phyloP scores from a whole-genome alignment of 2,888 invertebrate genomes.

The Sepiola atlantica region DNA sequence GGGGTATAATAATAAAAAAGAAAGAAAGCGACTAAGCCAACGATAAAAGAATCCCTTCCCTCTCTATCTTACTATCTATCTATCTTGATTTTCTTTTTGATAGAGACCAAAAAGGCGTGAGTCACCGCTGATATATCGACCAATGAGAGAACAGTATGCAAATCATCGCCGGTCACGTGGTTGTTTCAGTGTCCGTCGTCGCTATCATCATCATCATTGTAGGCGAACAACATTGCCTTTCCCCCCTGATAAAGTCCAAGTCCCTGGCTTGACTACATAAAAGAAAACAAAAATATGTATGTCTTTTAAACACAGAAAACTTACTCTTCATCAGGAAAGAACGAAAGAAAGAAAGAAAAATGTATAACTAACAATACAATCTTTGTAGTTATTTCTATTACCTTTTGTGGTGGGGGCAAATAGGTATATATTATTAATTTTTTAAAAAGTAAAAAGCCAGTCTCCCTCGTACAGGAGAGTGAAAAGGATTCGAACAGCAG shows the following conservation, averaged over 20 bases:
- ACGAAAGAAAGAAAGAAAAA: not conserved
- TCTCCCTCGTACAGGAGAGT: not conserved
- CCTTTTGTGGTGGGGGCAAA: not conserved
- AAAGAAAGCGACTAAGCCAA: not conserved
- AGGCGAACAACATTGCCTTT: not conserved
- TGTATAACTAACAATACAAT: not conserved
- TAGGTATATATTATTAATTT: not conserved
- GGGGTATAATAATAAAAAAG: not conserved
- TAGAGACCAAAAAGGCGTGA: not conserved
- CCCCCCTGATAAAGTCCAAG: not conserved
- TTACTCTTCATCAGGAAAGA: not conserved
- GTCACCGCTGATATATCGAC: not conserved
- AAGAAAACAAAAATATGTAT: too few relatives aligned
- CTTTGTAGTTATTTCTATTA: not conserved
- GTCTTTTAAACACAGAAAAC: not conserved
- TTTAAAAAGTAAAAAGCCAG: not conserved
- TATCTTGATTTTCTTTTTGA: not conserved
- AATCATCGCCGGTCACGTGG: slow-evolving; percentile 6
- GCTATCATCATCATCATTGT: not conserved
- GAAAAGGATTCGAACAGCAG: not conserved
- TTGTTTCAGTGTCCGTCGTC: not conserved
- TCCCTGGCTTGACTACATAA: not conserved
- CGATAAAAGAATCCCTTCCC: not conserved
- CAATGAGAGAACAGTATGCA: not conserved
- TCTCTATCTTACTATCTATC: not conserved